A percentile compares a stretch with the other conserved stretches of the same genome.
phyloP scores from a whole-genome alignment of 1,140 invertebrate species.

The Coptotermes formosanus region DNA sequence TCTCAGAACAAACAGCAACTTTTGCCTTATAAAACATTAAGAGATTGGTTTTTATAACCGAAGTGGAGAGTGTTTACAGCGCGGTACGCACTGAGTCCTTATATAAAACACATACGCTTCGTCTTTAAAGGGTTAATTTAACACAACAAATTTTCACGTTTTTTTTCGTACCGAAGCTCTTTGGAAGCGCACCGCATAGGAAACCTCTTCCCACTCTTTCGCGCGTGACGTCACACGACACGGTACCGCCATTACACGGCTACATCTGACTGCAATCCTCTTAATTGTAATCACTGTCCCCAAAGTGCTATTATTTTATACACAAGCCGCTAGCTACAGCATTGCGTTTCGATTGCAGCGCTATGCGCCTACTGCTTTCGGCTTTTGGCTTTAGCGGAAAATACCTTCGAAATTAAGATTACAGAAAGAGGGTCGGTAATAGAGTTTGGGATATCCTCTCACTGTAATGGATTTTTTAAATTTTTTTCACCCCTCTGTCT shows the following conservation, averaged over 20 bases:
- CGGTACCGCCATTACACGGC: constrained; percentile 7
- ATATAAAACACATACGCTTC: no score
- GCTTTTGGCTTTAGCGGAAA: neutral
- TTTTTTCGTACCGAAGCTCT: neutral
- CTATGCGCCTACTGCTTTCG: no score
- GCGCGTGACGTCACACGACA: neutral
- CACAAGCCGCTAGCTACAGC: constrained; percentile 1
- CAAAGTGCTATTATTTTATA: constrained; percentile 18
- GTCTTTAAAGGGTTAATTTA: no score
- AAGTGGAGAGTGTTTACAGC: no score
- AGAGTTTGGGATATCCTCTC: neutral
- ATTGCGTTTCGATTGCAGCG: neutral
- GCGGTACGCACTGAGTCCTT: no score
- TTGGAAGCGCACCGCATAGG: neutral
- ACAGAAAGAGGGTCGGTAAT: neutral
- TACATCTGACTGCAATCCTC: constrained; percentile 15
- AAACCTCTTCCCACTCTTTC: neutral
- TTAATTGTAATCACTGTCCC: constrained; percentile 16
- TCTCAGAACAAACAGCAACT: no score
- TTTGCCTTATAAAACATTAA: no score
- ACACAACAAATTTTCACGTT: neutral
- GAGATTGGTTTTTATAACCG: no score
- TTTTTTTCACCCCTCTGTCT: neutral
- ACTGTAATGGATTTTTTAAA: neutral
- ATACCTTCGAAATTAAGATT: constrained; percentile 17